Evolutionary conservation across 2,888 invertebrate genomes (phyloP).

Genomic region (Hipparchia sbordonii): DNA sequence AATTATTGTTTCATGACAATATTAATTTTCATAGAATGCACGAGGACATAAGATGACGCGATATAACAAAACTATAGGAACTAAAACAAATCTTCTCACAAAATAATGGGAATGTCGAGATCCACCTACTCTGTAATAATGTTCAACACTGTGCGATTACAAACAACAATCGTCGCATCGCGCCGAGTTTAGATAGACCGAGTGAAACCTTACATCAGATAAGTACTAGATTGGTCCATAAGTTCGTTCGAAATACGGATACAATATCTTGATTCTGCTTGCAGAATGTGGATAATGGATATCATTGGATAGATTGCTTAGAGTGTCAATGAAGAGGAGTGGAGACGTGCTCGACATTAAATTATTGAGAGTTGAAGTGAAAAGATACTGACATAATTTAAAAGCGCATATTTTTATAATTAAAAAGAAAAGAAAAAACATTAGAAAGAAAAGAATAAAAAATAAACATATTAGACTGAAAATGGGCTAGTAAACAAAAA

Average conservation of each 20-base stretch:
- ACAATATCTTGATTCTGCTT: too few relatives aligned
- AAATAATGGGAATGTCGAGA: slow-evolving; percentile 76
- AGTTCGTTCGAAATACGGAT: not conserved
- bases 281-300: too few relatives aligned
- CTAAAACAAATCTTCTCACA: slow-evolving; percentile 59
- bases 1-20: slow-evolving; percentile 29
- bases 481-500: too few relatives aligned
- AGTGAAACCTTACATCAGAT: not conserved
- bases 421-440: too few relatives aligned
- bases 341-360: too few relatives aligned
- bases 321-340: too few relatives aligned
- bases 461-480: not conserved
- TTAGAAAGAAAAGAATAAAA: not conserved
- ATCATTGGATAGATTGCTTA: too few relatives aligned
- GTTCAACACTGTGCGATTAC: slow-evolving; percentile 53
- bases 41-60: slow-evolving; percentile 50
- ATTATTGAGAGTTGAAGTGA: too few relatives aligned
- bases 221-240: not conserved
- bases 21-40: slow-evolving; percentile 46
- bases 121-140: slow-evolving; percentile 46
- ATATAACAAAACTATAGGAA: slow-evolving; percentile 52
- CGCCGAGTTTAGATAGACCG: slow-evolving; percentile 19
- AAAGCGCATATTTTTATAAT: too few relatives aligned
- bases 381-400: too few relatives aligned
- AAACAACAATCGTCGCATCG: slow-evolving; percentile 1